These are phyloP conservation scores for Enhydra lutris DNA, from an alignment of 2,113 vertebrate genomes.

Conservation along the genomic window DNA sequence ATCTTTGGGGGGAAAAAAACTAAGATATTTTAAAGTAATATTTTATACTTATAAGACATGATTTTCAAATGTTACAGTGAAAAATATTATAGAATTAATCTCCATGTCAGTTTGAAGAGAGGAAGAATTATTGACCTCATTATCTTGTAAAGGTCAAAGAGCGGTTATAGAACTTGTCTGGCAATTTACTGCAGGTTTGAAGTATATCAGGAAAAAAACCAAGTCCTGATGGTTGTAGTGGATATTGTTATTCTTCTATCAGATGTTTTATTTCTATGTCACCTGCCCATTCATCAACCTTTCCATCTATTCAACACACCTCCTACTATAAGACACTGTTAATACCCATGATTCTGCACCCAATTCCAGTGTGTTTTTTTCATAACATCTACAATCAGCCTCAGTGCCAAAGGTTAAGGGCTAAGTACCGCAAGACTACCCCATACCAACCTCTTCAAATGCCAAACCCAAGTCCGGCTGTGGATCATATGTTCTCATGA, in stretches of 20 bases:
- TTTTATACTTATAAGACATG: neutral
- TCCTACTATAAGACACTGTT: neutral
- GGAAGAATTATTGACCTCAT: neutral
- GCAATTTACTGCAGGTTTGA: neutral
- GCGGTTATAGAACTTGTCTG: neutral
- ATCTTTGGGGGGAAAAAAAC: neutral
- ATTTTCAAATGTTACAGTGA: neutral
- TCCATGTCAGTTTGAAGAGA: neutral
- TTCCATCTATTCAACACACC: neutral
- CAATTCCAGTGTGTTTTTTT: neutral
- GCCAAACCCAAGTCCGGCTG: neutral
- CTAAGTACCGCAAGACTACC: neutral
- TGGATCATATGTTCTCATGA: neutral
- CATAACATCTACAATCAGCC: neutral
- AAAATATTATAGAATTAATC: neutral
- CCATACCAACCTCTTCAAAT: neutral
- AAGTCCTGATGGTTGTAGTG: neutral
- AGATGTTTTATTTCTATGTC: neutral
- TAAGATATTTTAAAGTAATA: neutral
- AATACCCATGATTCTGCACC: neutral
- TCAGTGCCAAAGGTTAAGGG: neutral
- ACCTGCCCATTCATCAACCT: neutral
- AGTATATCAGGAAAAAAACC: neutral
- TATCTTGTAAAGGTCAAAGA: neutral
- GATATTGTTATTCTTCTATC: neutral